Base-by-base conservation (phyloP, 35 echinoderm and acorn worm species). In the Holothuria glaberrima region DNA sequence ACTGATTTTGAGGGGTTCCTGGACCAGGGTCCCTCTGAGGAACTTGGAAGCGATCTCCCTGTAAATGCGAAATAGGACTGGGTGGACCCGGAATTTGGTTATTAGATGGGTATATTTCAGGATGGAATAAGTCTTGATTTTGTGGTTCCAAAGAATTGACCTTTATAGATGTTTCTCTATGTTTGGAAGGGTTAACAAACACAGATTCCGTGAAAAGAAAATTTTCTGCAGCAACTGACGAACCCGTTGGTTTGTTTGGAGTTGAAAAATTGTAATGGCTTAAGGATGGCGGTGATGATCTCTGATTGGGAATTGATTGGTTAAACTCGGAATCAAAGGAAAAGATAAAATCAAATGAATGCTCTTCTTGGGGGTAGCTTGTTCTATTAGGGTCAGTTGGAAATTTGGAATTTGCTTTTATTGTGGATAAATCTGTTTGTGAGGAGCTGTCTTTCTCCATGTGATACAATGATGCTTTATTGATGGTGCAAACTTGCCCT, bases 271-370 rank as follows among this genome's bases (percentile, higher is more conserved):
- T 29, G 58, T 58, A 61, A 24, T 29, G 56, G 30, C 30, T 61
- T 56, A 58, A 20, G 25, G 59, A 48, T 19, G 21, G 20, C 2
- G 57, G 54, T n/a, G 28, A 61, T 3, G 80, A 61, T 17, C 13
- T 61, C 27, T 61, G 41, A 54, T 31, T 57, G 24, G 52, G 59
- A 19, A 32, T 9, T 22, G 80, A 33, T 32, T 87, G 85, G 36
- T 87, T 17, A 50, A 69, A 87, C 34, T 87, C 85, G 44, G 85
- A 87, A 87, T 87, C 85, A 71, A 87, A 87, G 20, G 85, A 87
- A 63, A 87, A 87, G 44, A 87, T 87, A 52, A 69, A 71, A 46
- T 87, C 85, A 87, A 87, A 87, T 10, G 85, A 87, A 87, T 87
- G 85, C 13, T 87, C 66, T 46, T 87, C 85, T 38, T 59, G 52